A percentile compares a stretch with the other conserved stretches of the same genome.
Conservation (phyloP, 2,888 invertebrate genomes). For the Synergus japonicus region DNA sequence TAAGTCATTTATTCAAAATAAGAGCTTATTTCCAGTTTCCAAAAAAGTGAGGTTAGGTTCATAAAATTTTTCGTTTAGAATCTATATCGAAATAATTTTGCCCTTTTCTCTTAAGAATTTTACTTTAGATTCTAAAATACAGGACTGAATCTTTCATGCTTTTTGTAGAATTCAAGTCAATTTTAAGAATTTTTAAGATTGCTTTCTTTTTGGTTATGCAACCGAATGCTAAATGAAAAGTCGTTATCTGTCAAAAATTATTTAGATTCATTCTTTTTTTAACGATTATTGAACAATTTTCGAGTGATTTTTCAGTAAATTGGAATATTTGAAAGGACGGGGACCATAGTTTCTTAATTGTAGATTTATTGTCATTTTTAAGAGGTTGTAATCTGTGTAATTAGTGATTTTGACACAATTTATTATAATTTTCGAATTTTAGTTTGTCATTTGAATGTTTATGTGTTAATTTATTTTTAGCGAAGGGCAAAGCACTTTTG, state of each 20-base stretch:
- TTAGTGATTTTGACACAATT: background rate
- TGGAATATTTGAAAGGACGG: background rate
- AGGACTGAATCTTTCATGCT: background rate
- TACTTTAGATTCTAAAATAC: background rate
- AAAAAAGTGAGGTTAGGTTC: slow-evolving; percentile 21
- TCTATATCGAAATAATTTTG: slow-evolving; percentile 5
- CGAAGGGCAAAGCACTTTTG: slow-evolving; percentile 75
- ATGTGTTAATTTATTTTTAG: slow-evolving; percentile 58
- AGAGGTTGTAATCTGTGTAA: background rate
- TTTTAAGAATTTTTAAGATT: background rate
- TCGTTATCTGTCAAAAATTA: slow-evolving; percentile 27
- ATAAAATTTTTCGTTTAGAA: background rate
- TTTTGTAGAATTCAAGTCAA: background rate
- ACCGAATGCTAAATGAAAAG: slow-evolving; percentile 40
- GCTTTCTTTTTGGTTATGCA: slow-evolving; percentile 50
- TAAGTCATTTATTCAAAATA: slow-evolving; percentile 54
- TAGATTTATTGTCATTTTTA: background rate
- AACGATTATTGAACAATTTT: background rate
- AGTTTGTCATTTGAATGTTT: background rate
- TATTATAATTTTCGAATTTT: background rate
- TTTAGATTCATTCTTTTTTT: background rate
- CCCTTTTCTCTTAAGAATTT: background rate
- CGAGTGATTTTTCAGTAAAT: background rate
- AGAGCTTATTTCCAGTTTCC: background rate
- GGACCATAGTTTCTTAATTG: background rate